Evolutionary conservation across 2,797 vertebrate species (phyloP).

Genomic region (Macropus fuliginosus): DNA sequence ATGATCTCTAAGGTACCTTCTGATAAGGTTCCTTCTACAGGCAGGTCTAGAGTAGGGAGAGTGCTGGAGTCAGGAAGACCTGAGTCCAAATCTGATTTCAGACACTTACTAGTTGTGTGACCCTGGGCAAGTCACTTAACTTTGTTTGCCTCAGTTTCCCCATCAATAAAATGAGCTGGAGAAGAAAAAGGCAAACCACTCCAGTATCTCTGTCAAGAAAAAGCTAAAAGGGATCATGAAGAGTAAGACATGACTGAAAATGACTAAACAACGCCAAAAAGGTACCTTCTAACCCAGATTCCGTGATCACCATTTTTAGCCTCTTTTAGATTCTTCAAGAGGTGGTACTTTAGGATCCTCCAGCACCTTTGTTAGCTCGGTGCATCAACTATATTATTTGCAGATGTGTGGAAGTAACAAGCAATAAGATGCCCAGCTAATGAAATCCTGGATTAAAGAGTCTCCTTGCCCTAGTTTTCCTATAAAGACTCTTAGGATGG

Average conservation of each 20-base stretch:
- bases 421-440: background rate
- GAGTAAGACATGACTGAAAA: background rate
- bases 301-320: background rate
- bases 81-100: background rate
- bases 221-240: background rate
- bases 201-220: background rate
- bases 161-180: background rate
- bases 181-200: background rate
- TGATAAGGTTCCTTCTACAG: background rate
- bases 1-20: background rate
- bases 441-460: background rate
- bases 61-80: background rate
- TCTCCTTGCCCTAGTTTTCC: background rate
- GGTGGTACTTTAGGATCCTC: background rate
- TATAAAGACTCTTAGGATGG: background rate
- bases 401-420: background rate
- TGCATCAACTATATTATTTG: background rate
- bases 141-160: background rate
- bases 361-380: background rate
- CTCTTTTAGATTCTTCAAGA: background rate
- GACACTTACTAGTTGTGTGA: background rate
- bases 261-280: background rate
- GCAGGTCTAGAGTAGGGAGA: background rate
- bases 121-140: background rate
- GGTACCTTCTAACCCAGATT: background rate